These are phyloP conservation scores for Tetragonisca angustula DNA, from an alignment of 2,888 invertebrate species.

Conservation along the genomic window DNA sequence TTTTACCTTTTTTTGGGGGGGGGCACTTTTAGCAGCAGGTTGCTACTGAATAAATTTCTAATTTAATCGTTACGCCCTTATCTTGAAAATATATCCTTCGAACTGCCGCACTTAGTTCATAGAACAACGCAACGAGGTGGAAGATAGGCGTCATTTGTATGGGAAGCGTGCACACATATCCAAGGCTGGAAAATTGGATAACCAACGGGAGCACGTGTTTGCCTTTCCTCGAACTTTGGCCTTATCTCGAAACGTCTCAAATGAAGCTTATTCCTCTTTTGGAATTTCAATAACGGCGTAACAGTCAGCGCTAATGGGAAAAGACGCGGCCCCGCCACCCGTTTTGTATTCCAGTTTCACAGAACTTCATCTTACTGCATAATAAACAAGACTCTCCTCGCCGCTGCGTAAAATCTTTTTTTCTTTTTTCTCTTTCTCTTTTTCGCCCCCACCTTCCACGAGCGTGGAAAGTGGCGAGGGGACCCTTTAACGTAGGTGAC, in stretches of 20 bases:
- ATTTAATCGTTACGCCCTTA: too few species aligned
- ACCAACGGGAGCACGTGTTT: background rate
- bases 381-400: constrained; percentile 44
- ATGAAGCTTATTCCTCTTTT: constrained; percentile 6
- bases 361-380: constrained; percentile 45
- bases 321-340: constrained; percentile 25
- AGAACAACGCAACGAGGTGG: too few species aligned
- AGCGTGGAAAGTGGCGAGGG: background rate
- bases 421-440: background rate
- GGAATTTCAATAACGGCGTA: constrained; percentile 38
- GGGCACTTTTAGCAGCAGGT: too few species aligned
- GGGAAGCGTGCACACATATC: background rate
- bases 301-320: constrained; percentile 22
- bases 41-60: too few species aligned
- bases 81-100: too few species aligned
- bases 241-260: background rate
- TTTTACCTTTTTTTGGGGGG: too few species aligned
- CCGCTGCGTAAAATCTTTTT: background rate
- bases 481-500: constrained; percentile 37
- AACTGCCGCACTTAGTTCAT: too few species aligned
- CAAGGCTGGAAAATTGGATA: background rate
- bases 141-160: background rate
- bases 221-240: background rate
- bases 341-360: constrained; percentile 49
- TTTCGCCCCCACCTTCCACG: background rate